Base-by-base conservation (phyloP, 2,888 invertebrate species). In the Trissolcus brochymenae region DNA sequence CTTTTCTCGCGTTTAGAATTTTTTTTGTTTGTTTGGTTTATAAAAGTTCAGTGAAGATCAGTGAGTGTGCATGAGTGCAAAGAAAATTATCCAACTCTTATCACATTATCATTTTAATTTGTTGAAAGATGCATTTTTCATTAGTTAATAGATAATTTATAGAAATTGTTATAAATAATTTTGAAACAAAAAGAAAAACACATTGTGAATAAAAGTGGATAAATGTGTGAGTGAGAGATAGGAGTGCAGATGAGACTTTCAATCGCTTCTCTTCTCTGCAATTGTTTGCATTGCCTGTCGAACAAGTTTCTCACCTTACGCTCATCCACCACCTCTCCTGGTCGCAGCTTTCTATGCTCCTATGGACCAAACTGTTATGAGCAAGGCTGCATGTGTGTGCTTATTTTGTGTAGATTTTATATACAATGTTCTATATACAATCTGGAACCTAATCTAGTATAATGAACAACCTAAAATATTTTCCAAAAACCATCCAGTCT, bases 291-390 rank as follows among this genome's bases (percentile, higher is more conserved):
- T 75, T 66, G 56, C 76, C 60, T 73, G 78, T 60, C 72, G 79
- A 81, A 80, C 82, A 77, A 83, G 82, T 84, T 81, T 88, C 89
- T 89, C 88, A 97, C 96, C 96, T 96, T 95, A 93, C 94, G 95
- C 90, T 96, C 96, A 91, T 95, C 95, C 92, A 95, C 91, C 90
- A 97, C 95, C 93, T 96, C 96, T 90, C 96, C 96, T 86, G 96
- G 96, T 87, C 96, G 95, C 91, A 96, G 95, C 94, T 96, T 95
- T 91, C 94, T 95, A 94, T 94, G 93, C 92, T 95, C 95, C 95
- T 93, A 93, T 90, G 91, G 86, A 89, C 82, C 87, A 89, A 87
- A 89, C 83, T 81, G 85, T 87, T 84, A 86, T 88, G 87, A 87
- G 86, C 85, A 82, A 80, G 66, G 56, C 74, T 78, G 70, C 70